Evolutionary conservation across 2,113 vertebrate species (phyloP).

Genomic region (Chaetodon trifascialis): DNA sequence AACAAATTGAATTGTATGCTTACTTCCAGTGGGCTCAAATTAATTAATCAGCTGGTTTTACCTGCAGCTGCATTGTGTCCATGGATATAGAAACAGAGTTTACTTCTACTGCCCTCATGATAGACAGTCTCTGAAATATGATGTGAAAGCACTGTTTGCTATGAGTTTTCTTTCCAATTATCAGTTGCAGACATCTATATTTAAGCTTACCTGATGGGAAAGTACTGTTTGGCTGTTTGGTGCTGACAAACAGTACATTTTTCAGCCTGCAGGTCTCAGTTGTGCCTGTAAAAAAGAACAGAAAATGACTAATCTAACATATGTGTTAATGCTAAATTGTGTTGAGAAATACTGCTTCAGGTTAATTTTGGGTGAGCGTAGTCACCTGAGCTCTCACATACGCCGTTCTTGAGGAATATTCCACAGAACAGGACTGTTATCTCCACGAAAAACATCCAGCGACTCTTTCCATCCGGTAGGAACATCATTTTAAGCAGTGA

Average conservation of each 20-base stretch:
- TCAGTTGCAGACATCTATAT: rapidly evolving
- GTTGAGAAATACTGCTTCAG: not conserved
- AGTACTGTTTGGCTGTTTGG: rapidly evolving
- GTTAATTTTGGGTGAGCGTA: not conserved
- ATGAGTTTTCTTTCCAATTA: not conserved
- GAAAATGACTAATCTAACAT: not conserved
- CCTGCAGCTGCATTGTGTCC: rapidly evolving
- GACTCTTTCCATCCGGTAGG: not conserved
- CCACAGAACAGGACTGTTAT: slow-evolving; percentile 13
- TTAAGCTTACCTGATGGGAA: slow-evolving; percentile 16
- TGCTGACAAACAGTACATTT: slow-evolving; percentile 1
- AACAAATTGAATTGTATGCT: not conserved
- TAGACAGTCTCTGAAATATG: slow-evolving; percentile 28
- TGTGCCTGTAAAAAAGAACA: not conserved
- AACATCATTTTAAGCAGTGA: slow-evolving; percentile 25
- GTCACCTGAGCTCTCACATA: slow-evolving; percentile 23
- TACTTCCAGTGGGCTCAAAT: not conserved
- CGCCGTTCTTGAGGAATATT: not conserved
- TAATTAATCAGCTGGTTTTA: not conserved
- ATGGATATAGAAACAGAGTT: slow-evolving; percentile 19
- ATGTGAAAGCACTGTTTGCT: not conserved
- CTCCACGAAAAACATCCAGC: not conserved
- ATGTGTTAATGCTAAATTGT: not conserved
- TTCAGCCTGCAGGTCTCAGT: rapidly evolving
- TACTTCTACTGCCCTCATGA: rapidly evolving